Base-by-base conservation (phyloP, 2,888 invertebrate species). In the Neria commutata region DNA sequence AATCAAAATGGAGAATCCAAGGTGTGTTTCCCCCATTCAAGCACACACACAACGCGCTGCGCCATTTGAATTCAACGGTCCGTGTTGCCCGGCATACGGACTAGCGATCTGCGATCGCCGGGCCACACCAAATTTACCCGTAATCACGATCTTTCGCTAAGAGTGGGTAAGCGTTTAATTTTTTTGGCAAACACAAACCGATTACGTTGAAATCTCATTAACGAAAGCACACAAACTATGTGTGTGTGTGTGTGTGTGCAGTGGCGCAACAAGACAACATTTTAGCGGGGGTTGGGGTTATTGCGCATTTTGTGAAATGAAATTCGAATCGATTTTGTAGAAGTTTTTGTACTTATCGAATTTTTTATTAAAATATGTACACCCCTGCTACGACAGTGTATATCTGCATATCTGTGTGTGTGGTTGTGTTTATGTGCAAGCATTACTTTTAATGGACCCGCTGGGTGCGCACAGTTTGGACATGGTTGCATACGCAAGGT, bases 141-240 rank as follows among this genome's bases (percentile, higher is more conserved):
- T 72, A 73, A 74, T 72, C 73, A 73, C 75, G 73, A 75, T 70
- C 72, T 72, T 75, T 73, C 71, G 68, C 67, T 68, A 70, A n/a
- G n/a, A n/a, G n/a, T n/a, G n/a, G n/a, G n/a, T n/a, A n/a, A n/a
- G n/a, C 70, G 68, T 73, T 76, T 76, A 78, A 78, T 78, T 76
- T 74, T 71, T 76, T 74, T 68, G 68, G 75, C 76, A 78, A 78
- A 78, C 68, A 78, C 61, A 56, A 67, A 58, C 50, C 52, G 67
- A 63, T 53, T 58, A 53, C 59, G 61, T 46, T 63, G 56, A 58
- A 63, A 34, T 37, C 29, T 29, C 49, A 34, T 60, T 61, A 48
- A 48, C 40, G 37, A 58, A 56, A 59, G 48, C 42, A 56, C 51
- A 55, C 40, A 40, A 11, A 16, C 10, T 17, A 24, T n/a, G 14